Evolutionary conservation across 2,113 vertebrate species (phyloP).

Genomic region (Orthonyx spaldingii): DNA sequence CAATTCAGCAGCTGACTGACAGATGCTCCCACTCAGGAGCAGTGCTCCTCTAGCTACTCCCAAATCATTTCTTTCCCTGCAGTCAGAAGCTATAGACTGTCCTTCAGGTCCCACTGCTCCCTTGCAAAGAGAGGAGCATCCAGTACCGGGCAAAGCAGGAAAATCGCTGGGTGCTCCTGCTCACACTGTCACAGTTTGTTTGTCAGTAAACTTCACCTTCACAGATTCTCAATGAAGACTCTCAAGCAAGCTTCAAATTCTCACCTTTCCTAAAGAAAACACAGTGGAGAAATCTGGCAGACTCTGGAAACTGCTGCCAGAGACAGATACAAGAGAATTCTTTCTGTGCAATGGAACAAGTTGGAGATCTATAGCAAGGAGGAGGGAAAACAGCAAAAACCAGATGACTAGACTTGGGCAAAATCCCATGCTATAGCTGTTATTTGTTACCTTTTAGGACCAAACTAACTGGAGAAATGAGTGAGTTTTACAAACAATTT

Average conservation of each 20-base stretch:
- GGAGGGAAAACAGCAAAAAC: not conserved
- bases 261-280: not conserved
- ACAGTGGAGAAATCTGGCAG: not conserved
- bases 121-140: not conserved
- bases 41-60: not conserved
- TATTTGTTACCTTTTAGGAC: not conserved
- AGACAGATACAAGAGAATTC: not conserved
- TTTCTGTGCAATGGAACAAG: not conserved
- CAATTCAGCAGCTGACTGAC: not conserved
- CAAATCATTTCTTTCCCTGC: not conserved
- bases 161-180: not conserved
- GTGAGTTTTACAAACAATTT: not conserved
- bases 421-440: not conserved
- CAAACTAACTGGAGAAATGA: not conserved
- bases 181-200: not conserved
- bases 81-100: not conserved
- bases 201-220: not conserved
- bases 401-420: not conserved
- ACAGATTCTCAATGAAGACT: not conserved
- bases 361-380: not conserved
- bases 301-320: not conserved
- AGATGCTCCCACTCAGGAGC: not conserved
- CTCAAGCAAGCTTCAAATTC: not conserved
- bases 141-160: not conserved
- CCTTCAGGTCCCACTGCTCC: not conserved